Percentiles rank a stretch among this genome's conserved stretches.
phyloP scores from a whole-genome alignment of 1,140 invertebrate genomes.

The Pachyrhynchus sulphureomaculatus region DNA sequence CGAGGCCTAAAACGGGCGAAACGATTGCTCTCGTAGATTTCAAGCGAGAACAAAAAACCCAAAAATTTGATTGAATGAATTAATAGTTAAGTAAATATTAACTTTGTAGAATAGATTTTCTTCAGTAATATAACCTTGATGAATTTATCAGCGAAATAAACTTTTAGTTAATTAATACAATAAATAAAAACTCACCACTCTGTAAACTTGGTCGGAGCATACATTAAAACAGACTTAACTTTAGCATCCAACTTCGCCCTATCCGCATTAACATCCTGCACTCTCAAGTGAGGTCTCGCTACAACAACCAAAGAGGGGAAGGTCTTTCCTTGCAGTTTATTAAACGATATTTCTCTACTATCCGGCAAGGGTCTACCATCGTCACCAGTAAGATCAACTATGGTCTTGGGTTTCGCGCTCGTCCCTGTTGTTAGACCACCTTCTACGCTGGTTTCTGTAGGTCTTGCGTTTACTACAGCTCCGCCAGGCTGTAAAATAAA shows the following conservation, averaged over 20 bases:
- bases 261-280: conserved; percentile 62
- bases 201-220: conserved; percentile 76
- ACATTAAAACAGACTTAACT: conserved; percentile 78
- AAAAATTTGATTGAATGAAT: too few relatives aligned
- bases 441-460: conserved; percentile 47
- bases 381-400: conserved; percentile 64
- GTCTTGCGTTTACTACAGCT: conserved; percentile 12
- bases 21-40: too few relatives aligned
- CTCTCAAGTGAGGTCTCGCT: conserved; percentile 71
- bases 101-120: too few relatives aligned
- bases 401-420: conserved; percentile 35
- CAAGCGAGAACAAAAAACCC: too few relatives aligned
- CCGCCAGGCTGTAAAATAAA: conserved; percentile 9
- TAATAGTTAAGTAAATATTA: too few relatives aligned
- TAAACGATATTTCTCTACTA: conserved; percentile 70
- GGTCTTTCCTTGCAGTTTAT: conserved; percentile 76
- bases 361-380: conserved; percentile 62
- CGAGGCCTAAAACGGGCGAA: too few relatives aligned
- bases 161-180: not conserved
- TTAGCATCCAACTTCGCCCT: conserved; percentile 64
- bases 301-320: conserved; percentile 81
- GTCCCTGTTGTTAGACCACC: conserved; percentile 36
- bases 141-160: too few relatives aligned
- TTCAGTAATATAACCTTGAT: too few relatives aligned
- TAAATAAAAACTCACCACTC: conserved; percentile 70